Conservation (phyloP, 2,113 vertebrate species). For the Gymnocephalus cernua region DNA sequence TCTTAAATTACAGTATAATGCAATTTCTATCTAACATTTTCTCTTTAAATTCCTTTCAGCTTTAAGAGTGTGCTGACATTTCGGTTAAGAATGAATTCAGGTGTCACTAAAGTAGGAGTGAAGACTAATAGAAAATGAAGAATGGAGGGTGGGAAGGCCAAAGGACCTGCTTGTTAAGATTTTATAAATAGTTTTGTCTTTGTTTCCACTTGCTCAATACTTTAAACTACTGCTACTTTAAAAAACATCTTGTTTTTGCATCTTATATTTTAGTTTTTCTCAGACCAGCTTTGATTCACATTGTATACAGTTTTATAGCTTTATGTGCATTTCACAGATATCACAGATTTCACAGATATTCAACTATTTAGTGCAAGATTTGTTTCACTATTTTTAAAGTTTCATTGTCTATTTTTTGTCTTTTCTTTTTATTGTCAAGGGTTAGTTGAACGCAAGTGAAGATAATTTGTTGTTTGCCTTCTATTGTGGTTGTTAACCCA, state of each 20-base stretch:
- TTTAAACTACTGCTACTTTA: conserved; percentile 50
- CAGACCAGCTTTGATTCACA: background rate
- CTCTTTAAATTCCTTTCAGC: background rate
- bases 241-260: background rate
- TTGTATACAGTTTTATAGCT: conserved; percentile 23
- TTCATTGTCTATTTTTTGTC: background rate
- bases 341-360: background rate
- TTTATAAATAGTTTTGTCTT: background rate
- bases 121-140: background rate
- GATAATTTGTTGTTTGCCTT: background rate
- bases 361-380: conserved; percentile 20
- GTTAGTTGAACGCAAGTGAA: conserved; percentile 9
- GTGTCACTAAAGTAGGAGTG: background rate
- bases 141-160: background rate
- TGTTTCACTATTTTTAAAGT: background rate
- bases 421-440: background rate
- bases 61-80: conserved; percentile 4
- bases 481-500: background rate
- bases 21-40: conserved; percentile 12
- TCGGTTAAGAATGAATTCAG: background rate
- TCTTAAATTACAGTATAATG: conserved; percentile 16
- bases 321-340: background rate
- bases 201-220: conserved; percentile 5
- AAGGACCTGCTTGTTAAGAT: conserved; percentile 6
- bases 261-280: conserved; percentile 26